Base-by-base conservation (phyloP, 1,140 invertebrate genomes). In the Eueides isabella region DNA sequence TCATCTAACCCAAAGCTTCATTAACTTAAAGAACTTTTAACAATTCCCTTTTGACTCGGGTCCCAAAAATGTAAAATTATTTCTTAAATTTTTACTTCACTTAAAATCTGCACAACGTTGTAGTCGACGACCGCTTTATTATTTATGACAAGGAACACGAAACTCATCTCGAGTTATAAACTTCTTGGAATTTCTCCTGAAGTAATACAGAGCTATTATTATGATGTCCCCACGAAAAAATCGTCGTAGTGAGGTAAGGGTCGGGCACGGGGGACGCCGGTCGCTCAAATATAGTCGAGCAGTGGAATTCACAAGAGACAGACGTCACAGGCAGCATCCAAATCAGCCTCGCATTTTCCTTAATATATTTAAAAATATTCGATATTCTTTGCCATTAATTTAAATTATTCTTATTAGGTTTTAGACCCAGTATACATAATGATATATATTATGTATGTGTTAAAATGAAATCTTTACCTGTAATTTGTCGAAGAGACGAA, bases 91-190 rank as follows among this genome's bases (percentile, higher is more conserved):
- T 92, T 93, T 87, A 92, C 88, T 90, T 90, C 87, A 89, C 88
- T 93, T 91, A 89, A 92, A 93, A 93, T 93, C 91, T 90, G 91
- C 85, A 91, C 88, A 90, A 88, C 81, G 84, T 90, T 89, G 90
- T 92, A 89, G 90, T 87, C 88, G 89, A 90, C 90, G 90, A 91
- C 89, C 91, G 90, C 91, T 93, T 93, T 92, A 93, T 92, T 92
- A 93, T 93, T 92, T 92, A 92, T 91, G 91, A 92, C 90, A 92
- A 91, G 90, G 90, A 92, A 92, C 91, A 92, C 91, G 90, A 92
- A 92, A 92, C 91, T 92, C 91, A 92, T 92, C 90, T 92, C 91
- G 90, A 92, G 91, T 92, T 92, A 92, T 92, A 92, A 92, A 92
- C 90, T 92, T 92, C 91, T 91, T 92, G 91, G 91, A 92, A 92